Base-by-base conservation (phyloP, 2,113 vertebrate species). In the Halcyon malimbica region DNA sequence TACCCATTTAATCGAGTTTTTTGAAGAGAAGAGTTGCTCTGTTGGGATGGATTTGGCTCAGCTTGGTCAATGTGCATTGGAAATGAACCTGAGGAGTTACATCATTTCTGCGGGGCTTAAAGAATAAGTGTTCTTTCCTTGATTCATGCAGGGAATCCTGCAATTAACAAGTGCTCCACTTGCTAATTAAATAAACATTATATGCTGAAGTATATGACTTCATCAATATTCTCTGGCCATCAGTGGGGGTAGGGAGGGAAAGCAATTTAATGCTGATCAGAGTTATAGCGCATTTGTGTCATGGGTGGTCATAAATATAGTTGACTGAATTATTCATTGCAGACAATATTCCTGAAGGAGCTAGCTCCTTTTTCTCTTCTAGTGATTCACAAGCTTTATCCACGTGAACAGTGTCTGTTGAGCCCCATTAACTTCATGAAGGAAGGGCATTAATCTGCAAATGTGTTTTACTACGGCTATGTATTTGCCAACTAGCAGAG, bases 151-250 rank as follows among this genome's bases (percentile, higher is more conserved):
- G 35, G 15, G 37, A 91, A 89, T 26, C 35, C 37, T 76, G 26
- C 29, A 91, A 71, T 69, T 85, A 69, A 4, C 19, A 65, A 76
- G 16, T 73, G 23, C 17, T 79, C 10, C 5, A 23, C 11, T 90
- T 88, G 18, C 12, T 90, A 94, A 83, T 76, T 69, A 85, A 89
- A 84, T 70, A 84, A 85, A 62, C 35, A 80, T 91, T 76, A 80
- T 85, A 33, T 84, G 53, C 24, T 65, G 19, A 19, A 48, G 35
- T 73, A 28, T 81, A 62, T 59, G 14, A 54, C 53, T 95, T 80
- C n/a, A 87, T 87, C 65, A 88, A 53, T 87, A 83, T 76, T 91
- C n/a, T 89, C 56, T 86, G 70, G 77, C 37, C 35, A 62, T 59
- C 54, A 68, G 10, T n/a, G 28, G 25, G 19, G 11, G 31, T 79